Conservation (phyloP, 2,113 vertebrate genomes). For the Melanerpes formicivorus region DNA sequence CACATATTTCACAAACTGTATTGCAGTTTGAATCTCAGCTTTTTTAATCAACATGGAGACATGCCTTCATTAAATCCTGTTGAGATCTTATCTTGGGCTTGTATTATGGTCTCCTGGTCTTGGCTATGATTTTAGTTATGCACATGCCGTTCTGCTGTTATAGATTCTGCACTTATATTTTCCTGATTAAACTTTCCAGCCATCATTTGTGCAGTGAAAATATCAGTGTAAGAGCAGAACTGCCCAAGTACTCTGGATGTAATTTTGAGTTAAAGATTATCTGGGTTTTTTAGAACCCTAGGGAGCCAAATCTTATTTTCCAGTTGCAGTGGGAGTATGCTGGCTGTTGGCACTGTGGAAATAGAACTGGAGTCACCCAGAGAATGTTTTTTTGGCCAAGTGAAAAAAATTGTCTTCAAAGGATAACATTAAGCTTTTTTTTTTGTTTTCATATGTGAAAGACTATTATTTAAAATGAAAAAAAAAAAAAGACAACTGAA, state of each 20-base stretch:
- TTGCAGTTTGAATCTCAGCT: background rate
- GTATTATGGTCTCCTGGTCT: background rate
- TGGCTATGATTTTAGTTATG: background rate
- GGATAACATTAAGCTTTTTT: background rate
- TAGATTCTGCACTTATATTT: background rate
- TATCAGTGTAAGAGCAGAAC: background rate
- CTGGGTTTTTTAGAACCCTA: background rate
- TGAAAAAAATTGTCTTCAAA: background rate
- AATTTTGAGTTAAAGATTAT: background rate
- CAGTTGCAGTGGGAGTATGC: background rate
- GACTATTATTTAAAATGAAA: background rate
- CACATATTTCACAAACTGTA: background rate
- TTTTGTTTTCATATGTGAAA: background rate
- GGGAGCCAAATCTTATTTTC: background rate
- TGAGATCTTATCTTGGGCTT: background rate
- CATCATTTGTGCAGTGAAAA: background rate
- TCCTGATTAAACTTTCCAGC: background rate
- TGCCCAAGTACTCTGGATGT: background rate
- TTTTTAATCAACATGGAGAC: background rate
- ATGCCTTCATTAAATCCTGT: background rate
- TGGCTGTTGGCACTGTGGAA: background rate
- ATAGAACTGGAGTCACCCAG: background rate
- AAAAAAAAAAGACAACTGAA: background rate
- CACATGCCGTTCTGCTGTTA: background rate
- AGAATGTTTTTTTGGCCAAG: background rate